Conservation (phyloP, 2,888 invertebrate genomes). For the Protonemura montana region DNA sequence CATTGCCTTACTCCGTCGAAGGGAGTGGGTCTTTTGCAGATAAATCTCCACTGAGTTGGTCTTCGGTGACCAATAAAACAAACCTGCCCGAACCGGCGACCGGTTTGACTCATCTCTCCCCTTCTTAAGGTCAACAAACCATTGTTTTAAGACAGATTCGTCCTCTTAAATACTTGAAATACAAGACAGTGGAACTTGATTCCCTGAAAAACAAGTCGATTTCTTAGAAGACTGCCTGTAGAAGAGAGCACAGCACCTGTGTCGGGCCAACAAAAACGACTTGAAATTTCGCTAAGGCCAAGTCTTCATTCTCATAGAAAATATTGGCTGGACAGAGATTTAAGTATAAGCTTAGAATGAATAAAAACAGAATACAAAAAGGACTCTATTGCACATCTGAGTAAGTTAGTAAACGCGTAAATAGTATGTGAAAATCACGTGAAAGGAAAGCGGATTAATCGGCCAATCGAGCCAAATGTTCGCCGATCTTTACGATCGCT, state of each 20-base stretch:
- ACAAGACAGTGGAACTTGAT: constrained; percentile 5
- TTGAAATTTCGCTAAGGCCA: neutral
- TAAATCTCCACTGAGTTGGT: neutral
- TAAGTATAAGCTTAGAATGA: too few relatives aligned
- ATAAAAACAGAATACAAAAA: too few relatives aligned
- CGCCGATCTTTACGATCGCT: neutral
- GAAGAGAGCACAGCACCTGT: constrained; percentile 1
- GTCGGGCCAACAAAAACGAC: neutral
- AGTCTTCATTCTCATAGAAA: neutral
- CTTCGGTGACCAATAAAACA: constrained; percentile 28
- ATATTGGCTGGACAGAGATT: neutral
- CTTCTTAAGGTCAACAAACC: constrained; percentile 34
- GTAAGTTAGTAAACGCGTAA: too few relatives aligned
- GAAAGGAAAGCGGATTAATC: too few relatives aligned
- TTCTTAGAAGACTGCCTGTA: neutral
- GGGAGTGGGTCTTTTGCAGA: constrained; percentile 24
- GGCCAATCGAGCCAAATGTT: neutral
- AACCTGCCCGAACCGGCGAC: neutral
- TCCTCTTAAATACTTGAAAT: constrained; percentile 26
- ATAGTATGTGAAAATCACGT: too few relatives aligned
- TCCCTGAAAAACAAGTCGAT: constrained; percentile 8
- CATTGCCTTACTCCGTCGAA: constrained; percentile 1
- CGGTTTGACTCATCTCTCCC: constrained; percentile 3
- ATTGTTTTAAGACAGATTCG: constrained; percentile 35
- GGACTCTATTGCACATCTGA: too few relatives aligned